These are phyloP conservation scores for Sander vitreus DNA, from an alignment of 2,113 vertebrate genomes.

Conservation along the genomic window DNA sequence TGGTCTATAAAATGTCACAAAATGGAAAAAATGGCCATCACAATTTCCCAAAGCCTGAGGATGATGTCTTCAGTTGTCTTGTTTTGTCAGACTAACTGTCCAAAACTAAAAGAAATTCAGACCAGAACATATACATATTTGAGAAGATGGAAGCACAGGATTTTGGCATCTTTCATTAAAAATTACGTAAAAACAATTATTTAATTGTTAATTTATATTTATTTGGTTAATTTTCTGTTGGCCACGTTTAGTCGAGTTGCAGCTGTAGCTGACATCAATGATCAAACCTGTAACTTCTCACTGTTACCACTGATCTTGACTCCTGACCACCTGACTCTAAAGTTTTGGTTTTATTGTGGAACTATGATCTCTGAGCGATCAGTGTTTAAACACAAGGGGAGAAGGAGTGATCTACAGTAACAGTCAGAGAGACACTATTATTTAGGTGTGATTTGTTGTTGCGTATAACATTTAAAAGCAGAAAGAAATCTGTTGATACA, in stretches of 20 bases:
- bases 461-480: neutral
- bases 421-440: neutral
- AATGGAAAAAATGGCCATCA: neutral
- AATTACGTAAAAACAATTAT: no score
- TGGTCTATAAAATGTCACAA: neutral
- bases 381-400: neutral
- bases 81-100: neutral
- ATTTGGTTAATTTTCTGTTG: no score
- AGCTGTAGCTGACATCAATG: neutral
- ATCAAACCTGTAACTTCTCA: neutral
- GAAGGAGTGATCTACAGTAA: neutral
- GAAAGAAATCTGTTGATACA: neutral
- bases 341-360: neutral
- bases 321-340: neutral
- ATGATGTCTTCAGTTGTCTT: neutral
- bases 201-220: no score
- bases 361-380: neutral
- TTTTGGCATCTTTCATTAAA: no score
- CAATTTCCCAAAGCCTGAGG: neutral
- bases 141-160: no score
- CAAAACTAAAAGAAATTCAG: neutral
- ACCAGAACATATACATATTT: no score
- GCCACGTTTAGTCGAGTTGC: no score
- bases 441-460: neutral
- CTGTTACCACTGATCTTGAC: no score